These are phyloP conservation scores for Arenicola marina DNA, from an alignment of 2,888 invertebrate species.

Conservation along the genomic window DNA sequence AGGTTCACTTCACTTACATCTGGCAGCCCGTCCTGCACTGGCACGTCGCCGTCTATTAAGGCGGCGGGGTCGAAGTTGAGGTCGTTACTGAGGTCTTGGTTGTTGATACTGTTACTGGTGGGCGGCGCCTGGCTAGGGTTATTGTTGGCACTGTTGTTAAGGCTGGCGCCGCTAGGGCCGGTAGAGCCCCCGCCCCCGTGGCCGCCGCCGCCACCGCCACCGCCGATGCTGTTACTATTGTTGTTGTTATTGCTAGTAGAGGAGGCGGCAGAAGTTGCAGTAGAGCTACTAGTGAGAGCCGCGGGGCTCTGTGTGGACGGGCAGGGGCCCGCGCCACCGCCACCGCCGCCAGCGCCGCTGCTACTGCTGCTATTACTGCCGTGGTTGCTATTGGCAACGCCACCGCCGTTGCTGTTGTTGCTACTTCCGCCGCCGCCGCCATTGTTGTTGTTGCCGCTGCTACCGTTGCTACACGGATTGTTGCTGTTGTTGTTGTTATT, in stretches of 20 bases:
- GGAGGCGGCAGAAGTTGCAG: conserved; percentile 4
- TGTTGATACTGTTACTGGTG: background rate
- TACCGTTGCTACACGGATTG: background rate
- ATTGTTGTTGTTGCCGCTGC: conserved; percentile 12
- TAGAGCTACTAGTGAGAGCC: background rate
- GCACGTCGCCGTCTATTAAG: conserved; percentile 89
- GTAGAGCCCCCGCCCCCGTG: too few relatives aligned
- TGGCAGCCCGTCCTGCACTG: conserved; percentile 75
- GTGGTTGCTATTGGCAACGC: conserved; percentile 5
- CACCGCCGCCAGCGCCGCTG: background rate
- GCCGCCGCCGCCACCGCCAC: too few relatives aligned
- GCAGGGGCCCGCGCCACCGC: too few relatives aligned
- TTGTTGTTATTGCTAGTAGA: background rate
- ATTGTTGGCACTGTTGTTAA: conserved; percentile 1
- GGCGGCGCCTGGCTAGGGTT: background rate
- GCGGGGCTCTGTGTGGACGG: background rate
- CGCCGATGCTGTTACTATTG: conserved; percentile 2
- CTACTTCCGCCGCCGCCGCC: background rate
- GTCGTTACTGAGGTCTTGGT: conserved; percentile 12
- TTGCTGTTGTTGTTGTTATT: conserved; percentile 12
- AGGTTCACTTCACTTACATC: conserved; percentile 93
- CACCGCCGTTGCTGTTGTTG: background rate
- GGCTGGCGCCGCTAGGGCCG: too few relatives aligned
- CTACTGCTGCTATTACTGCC: background rate
- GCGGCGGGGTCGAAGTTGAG: conserved; percentile 82